These are phyloP conservation scores for Spilogale gracilis DNA, from an alignment of 2,113 vertebrate species.

Conservation along the genomic window DNA sequence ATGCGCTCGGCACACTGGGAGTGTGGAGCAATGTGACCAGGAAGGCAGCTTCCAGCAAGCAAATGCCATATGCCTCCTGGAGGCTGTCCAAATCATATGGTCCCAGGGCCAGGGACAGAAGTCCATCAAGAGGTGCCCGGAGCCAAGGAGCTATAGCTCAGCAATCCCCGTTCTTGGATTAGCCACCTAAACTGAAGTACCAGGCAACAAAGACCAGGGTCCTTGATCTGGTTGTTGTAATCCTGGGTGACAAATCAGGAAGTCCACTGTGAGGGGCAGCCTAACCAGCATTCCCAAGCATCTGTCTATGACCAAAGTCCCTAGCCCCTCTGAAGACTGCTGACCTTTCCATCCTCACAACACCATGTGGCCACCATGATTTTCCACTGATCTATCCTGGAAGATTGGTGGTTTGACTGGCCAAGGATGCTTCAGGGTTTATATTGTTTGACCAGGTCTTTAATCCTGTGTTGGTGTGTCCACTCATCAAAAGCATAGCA, in stretches of 20 bases:
- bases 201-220: background rate
- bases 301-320: background rate
- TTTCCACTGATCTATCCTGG: background rate
- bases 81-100: background rate
- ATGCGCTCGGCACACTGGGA: background rate
- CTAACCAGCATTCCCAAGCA: background rate
- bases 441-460: background rate
- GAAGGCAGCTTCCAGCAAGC: background rate
- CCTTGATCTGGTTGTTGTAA: background rate
- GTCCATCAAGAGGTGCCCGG: background rate
- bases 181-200: background rate
- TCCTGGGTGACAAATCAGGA: background rate
- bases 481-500: no score
- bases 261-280: background rate
- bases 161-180: background rate
- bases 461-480: background rate
- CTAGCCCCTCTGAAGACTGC: background rate
- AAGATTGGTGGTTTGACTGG: rapidly evolving
- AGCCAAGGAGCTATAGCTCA: background rate
- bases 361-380: background rate
- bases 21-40: background rate
- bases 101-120: background rate
- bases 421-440: background rate
- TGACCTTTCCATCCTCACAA: background rate
- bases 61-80: background rate